Evolutionary conservation across 2,113 vertebrate genomes (phyloP).

Genomic region (Notothenia coriiceps): DNA sequence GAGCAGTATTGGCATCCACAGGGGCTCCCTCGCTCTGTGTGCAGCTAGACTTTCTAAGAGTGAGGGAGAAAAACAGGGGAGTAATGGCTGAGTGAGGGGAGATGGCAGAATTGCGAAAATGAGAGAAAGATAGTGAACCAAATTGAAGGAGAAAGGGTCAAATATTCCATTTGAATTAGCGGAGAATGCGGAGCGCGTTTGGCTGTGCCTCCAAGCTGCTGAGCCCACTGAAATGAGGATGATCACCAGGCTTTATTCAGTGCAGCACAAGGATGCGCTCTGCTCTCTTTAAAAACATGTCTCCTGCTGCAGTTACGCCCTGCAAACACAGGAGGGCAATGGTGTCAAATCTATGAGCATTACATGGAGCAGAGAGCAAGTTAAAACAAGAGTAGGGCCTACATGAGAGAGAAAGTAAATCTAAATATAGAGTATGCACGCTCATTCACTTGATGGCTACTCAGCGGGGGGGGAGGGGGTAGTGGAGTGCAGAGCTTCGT

Average conservation of each 20-base stretch:
- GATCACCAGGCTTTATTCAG: slow-evolving; percentile 52
- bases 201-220: slow-evolving; percentile 11
- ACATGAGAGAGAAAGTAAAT: slow-evolving; percentile 35
- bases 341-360: slow-evolving; percentile 49
- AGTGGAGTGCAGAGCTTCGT: too few species aligned
- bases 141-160: slow-evolving; percentile 26
- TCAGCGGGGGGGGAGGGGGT: too few species aligned
- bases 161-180: slow-evolving; percentile 38
- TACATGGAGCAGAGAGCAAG: not conserved
- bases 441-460: slow-evolving; percentile 49
- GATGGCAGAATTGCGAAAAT: not conserved
- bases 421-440: slow-evolving; percentile 57
- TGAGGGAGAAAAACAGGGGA: not conserved
- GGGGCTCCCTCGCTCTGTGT: slow-evolving; percentile 20
- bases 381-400: not conserved
- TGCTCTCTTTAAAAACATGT: not conserved
- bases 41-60: slow-evolving; percentile 12
- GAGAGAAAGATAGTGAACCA: slow-evolving; percentile 1
- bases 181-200: slow-evolving; percentile 8
- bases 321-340: slow-evolving; percentile 54
- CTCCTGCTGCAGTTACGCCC: slow-evolving; percentile 25
- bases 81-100: not conserved
- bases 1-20: slow-evolving; percentile 29
- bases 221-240: slow-evolving; percentile 29
- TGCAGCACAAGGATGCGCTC: slow-evolving; percentile 17